Evolutionary conservation across 2,888 invertebrate genomes (phyloP), one percentile per base, ranked within the genome.

Genomic region (Terebella lapidaria): DNA sequence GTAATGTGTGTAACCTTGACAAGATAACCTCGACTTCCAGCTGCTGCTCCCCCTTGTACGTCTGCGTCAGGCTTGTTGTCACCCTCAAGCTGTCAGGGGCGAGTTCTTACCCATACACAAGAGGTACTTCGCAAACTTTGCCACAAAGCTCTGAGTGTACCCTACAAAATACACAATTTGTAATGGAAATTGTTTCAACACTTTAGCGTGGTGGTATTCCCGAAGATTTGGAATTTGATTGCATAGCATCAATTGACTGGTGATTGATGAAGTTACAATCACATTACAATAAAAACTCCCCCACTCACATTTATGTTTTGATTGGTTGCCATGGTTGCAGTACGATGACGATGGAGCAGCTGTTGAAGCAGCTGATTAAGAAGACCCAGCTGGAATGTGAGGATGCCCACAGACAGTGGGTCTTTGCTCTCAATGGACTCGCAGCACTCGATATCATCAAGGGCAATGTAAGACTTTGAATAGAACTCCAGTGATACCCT

Each of bases 41-140:
- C 67, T 89, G 55, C 72, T 89, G 70, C 82, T 82, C 52, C 89
- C 89, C 0, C 81, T 90, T 59, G 75, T 86, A 56, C 83, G 84
- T 57, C 79, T 90, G 59, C 83, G 89, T 0, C 88, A 89, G 78
- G 87, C 87, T 1, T 89, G 89, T 73, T 86, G 86, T 15, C 86
- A 88, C 74, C 89, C 89, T 0, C 86, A 86, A 74, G 83, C 86
- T 58, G 84, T 84, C 2, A 78, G 83, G 63, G 84, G 85, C 4
- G 81, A 83, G 56, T 84, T 85, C 72, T 72, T 85, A 58, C 80
- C 83, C 0, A 77, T 84, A 4, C 82, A 80, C 30, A 80, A 77
- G 61, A 74, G 70, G 79, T 77, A 59, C 63, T 69, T 65, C 18
- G 20, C n/a, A n/a, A n/a, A n/a, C n/a, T n/a, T n/a, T n/a, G n/a